Evolutionary conservation across 2,888 invertebrate genomes (phyloP), one percentile per base, ranked within the genome.

Genomic region (Crepidodera aurea): DNA sequence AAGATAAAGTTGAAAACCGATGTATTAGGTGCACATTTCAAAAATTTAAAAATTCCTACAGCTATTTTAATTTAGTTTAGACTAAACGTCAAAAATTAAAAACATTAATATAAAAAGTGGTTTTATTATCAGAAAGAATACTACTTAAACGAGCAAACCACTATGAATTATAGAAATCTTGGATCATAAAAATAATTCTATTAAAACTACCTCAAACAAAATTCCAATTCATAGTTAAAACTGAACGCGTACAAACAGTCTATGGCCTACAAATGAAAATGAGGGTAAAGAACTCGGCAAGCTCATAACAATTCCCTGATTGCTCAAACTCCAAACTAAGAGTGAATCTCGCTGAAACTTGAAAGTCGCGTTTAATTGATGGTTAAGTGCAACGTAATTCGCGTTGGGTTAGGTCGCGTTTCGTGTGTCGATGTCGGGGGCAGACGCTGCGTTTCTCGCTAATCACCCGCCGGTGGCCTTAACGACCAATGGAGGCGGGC

Each of bases 371-470:
- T 59, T 73, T 75, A 75, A 75, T 75, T 76, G 75, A 68, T 71
- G 69, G 67, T 15, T 48, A 70, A 70, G 74, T 68, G 68, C 69
- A 76, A 77, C 73, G 72, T 69, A 71, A 71, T 67, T 67, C 68
- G 65, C 67, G 77, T 77, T 77, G 74, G 56, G 69, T 68, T 68
- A 75, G 77, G 78, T 77, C 77, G 69, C 69, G 77, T 32, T 60
- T 39, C 46, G 22, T 34, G 56, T 32, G 57, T 62, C 46, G 42
- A 53, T 29, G 51, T 51, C 25, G 57, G 51, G 54, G 59, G 62
- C 61, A 60, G 60, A 65, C 62, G 55, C 59, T 55, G 51, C 59
- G 57, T 50, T 62, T 58, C 64, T 61, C 64, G 68, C 70, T 73
- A 73, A 73, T 73, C 72, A 73, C 70, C 68, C 69, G 65, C 44